Conservation (phyloP, 2,113 vertebrate genomes). For the Brachypodius melanocephalos region DNA sequence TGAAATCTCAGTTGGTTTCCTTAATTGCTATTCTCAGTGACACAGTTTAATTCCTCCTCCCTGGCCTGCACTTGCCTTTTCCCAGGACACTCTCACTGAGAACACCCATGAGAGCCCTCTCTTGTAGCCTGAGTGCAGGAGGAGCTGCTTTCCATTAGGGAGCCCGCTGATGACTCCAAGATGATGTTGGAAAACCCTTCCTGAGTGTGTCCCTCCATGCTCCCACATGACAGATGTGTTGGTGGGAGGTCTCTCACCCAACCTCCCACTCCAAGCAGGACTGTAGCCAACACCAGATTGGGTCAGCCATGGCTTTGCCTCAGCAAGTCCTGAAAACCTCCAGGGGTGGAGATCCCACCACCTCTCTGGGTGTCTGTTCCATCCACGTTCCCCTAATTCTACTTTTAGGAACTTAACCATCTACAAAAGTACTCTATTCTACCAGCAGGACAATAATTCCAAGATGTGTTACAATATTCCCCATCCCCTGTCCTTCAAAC, state of each 20-base stretch:
- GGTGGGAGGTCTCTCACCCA: background rate
- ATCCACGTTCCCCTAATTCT: background rate
- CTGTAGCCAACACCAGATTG: background rate
- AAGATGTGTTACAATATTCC: background rate
- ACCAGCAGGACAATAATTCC: background rate
- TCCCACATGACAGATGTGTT: background rate
- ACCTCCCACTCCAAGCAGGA: background rate
- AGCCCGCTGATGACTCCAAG: background rate
- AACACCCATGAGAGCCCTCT: background rate
- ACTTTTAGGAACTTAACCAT: background rate
- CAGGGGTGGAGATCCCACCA: background rate
- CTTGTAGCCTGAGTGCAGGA: background rate
- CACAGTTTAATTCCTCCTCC: background rate
- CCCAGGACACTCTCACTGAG: background rate
- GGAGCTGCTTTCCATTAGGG: background rate
- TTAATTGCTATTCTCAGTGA: conserved; percentile 17
- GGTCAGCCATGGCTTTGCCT: background rate
- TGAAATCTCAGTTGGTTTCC: conserved; percentile 22
- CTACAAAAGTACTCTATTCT: background rate
- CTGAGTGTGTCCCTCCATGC: background rate
- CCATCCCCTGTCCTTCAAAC: background rate
- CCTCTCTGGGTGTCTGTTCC: background rate
- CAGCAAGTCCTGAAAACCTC: background rate
- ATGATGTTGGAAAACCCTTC: background rate
- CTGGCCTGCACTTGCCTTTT: conserved; percentile 8